Evolutionary conservation across 2,797 vertebrate species (phyloP), one percentile per base, ranked within the genome.

Genomic region (Pangasius larnaudii): DNA sequence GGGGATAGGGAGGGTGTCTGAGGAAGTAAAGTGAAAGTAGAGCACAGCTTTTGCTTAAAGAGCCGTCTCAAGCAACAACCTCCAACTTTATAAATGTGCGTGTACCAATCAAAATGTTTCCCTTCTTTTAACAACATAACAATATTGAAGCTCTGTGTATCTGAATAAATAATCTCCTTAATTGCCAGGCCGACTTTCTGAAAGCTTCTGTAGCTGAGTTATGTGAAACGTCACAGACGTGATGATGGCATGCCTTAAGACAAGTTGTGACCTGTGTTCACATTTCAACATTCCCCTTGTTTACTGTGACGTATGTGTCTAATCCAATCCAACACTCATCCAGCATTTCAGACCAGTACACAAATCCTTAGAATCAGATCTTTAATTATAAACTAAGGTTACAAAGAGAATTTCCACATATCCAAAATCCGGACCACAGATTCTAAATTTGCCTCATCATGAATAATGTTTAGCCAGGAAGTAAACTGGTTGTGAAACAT

Each of bases 1-100:
- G 5, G 13, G 18, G 30, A 74, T 39, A 77, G 33, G 42, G 56
- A 16, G 80, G 74, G 69, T 84, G 79, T 85, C 56, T 88, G 85
- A 85, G 30, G 19, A 49, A 69, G 61, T 46, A 2, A 82, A 85
- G 30, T 85, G 51, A 85, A 90, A 85, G 85, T 81, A 80, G 85
- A 79, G 39, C 87, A 77, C 87, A 53, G 51, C 6, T 84, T 80
- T 80, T 36, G 53, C 78, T 58, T 27, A 39, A 59, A 59, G 19
- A 74, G 59, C 56, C 2, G 0, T 61, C 74, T 30, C n/a, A 18
- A 18, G 18, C 27, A 88, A 75, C 71, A 42, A 27, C 22, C 19
- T 80, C 39, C 0, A 39, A 58, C 53, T 58, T 59, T 59, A 58
- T 36, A 81, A 42, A 39, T 27, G 24, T 33, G 2, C 18, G 33